A percentile compares a stretch with the other conserved stretches of the same genome.
Conservation (phyloP, 2,113 vertebrate species). For the Tyrannus savana region DNA sequence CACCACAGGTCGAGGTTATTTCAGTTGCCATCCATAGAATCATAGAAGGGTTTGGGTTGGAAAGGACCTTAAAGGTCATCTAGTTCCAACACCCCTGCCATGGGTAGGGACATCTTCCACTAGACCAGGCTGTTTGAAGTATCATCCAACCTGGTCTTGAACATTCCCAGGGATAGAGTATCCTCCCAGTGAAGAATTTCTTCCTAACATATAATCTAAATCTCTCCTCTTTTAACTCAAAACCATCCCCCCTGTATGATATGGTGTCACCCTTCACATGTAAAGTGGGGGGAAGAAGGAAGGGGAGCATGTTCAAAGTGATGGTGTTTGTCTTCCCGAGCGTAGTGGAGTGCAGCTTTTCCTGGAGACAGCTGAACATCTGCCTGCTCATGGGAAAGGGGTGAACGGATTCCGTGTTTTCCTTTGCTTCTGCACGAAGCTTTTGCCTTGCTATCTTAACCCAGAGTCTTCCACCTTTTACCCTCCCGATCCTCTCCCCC, state of each 20-base stretch:
- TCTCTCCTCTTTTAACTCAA: neutral
- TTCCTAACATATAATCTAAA: neutral
- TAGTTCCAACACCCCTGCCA: rapidly evolving
- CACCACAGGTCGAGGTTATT: neutral
- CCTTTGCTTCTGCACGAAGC: rapidly evolving
- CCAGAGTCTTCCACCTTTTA: neutral
- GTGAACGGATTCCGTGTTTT: neutral
- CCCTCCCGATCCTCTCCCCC: too few relatives aligned
- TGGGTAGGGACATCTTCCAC: neutral
- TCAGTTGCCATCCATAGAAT: neutral
- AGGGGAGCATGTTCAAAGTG: rapidly evolving
- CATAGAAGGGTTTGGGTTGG: neutral
- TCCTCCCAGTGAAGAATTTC: neutral
- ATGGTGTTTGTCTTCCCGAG: rapidly evolving
- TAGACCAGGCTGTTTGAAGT: neutral
- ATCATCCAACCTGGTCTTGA: neutral
- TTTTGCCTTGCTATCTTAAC: neutral
- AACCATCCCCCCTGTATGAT: rapidly evolving
- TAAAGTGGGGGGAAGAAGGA: neutral
- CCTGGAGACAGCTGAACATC: neutral
- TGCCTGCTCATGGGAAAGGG: neutral
- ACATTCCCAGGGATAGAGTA: neutral
- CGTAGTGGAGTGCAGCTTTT: neutral
- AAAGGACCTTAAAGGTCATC: neutral
- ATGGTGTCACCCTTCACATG: rapidly evolving